Percentiles rank a stretch among this genome's conserved stretches.
These are phyloP conservation scores for Acrossocheilus fasciatus DNA, from an alignment of 2,797 vertebrate genomes.

Conservation along the genomic window DNA sequence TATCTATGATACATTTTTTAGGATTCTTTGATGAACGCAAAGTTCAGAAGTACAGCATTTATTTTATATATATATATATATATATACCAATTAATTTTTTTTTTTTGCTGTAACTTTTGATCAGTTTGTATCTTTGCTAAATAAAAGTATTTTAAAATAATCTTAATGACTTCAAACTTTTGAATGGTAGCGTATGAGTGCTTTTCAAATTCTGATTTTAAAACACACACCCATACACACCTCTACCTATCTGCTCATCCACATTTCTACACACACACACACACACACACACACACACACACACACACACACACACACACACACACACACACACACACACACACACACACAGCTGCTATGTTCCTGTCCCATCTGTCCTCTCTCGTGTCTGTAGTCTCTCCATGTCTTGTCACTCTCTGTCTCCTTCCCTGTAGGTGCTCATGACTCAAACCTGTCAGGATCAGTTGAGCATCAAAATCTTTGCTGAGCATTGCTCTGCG, in stretches of 20 bases:
- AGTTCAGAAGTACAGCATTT: too few species aligned
- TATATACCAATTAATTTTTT: too few species aligned
- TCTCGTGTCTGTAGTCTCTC: constrained; percentile 8
- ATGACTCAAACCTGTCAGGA: constrained; percentile 53
- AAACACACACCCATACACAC: not conserved
- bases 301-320: too few species aligned
- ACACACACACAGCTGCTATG: not conserved
- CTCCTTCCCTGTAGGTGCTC: constrained; percentile 24
- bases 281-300: not conserved
- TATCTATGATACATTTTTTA: too few species aligned
- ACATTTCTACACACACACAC: not conserved
- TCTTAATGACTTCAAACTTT: too few species aligned
- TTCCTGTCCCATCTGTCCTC: constrained; percentile 11
- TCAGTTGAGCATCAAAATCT: constrained; percentile 39
- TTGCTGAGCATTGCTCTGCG: not conserved
- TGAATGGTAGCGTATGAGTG: too few species aligned
- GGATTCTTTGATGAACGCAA: too few species aligned
- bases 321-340: not conserved
- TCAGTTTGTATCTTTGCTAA: too few species aligned
- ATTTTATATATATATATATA: too few species aligned
- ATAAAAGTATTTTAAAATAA: too few species aligned
- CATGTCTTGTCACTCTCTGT: constrained; percentile 1
- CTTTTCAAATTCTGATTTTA: too few species aligned
- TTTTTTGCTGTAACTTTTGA: too few species aligned
- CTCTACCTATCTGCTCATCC: constrained; percentile 5